Evolutionary conservation across 1,140 invertebrate species (phyloP).

Genomic region (Hylaeus anthracinus): DNA sequence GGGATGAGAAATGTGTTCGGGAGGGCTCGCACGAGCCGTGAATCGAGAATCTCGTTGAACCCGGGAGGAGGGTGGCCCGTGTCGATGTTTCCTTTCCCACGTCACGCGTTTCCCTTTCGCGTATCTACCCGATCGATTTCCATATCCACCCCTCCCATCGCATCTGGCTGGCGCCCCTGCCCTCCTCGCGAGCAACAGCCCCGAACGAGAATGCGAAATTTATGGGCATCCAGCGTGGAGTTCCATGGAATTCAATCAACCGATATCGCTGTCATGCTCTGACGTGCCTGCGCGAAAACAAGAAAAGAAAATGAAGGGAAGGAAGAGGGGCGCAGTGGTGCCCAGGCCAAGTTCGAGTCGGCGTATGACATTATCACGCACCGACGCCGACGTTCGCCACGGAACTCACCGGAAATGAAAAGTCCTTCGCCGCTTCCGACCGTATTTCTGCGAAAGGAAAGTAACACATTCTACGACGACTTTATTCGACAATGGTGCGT

Average conservation of each 20-base stretch:
- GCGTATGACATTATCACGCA: not conserved
- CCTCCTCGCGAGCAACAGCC: too few relatives aligned
- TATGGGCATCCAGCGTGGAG: not conserved
- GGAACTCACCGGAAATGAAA: constrained; percentile 12
- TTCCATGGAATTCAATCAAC: constrained; percentile 29
- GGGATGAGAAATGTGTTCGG: constrained; percentile 4
- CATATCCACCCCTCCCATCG: not conserved
- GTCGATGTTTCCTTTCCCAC: not conserved
- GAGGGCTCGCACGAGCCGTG: not conserved
- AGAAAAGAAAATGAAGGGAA: not conserved
- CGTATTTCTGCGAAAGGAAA: constrained; percentile 22
- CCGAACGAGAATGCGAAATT: constrained; percentile 17
- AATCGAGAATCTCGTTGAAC: not conserved
- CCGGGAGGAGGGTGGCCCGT: not conserved
- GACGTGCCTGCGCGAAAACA: not conserved
- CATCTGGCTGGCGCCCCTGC: too few relatives aligned
- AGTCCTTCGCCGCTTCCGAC: constrained; percentile 11
- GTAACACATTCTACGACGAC: not conserved
- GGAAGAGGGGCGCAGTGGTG: not conserved
- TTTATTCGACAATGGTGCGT: not conserved
- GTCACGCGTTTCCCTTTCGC: constrained; percentile 25
- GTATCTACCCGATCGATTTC: constrained; percentile 20
- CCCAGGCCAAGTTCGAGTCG: not conserved
- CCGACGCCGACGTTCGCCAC: not conserved
- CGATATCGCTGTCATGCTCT: constrained; percentile 12